Evolutionary conservation across 2,113 vertebrate species (phyloP), one percentile per base, ranked within the genome.

Genomic region (Herpailurus yagouaroundi): DNA sequence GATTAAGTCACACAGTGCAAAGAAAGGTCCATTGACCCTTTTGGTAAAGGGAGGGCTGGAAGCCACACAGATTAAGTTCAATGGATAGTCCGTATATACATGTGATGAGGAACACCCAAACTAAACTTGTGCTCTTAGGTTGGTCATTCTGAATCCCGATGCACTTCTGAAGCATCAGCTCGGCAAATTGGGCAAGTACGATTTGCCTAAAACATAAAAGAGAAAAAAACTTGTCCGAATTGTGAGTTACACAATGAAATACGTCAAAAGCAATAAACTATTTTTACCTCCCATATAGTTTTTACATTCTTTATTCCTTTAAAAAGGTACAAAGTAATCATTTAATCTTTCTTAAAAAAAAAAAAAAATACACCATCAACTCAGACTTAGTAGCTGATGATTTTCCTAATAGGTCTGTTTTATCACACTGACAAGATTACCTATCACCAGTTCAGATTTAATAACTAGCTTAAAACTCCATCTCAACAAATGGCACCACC

Each of bases 141-240:
- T 97, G 97, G 98, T 99, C 99, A 99, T 99, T 99, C 99, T 64
- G 99, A 99, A 99, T 99, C 99, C 98, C 99, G 99, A 98, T 99
- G 99, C 95, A 99, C 99, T 99, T 99, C 99, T 0, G 99, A 99
- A 97, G 99, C 99, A 97, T 99, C 99, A 91, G 99, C 99, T 99
- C 99, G 99, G 98, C 99, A 99, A 98, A 99, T 99, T 1, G 99
- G 99, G 98, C 99, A 99, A 94, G 99, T 99, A 96, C 99, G 99
- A 98, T 99, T 99, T 81, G 99, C 99, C 99, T 99, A 98, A 76
- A 98, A 98, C 94, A 98, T 0, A 97, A 94, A 97, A 81, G 55
- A 97, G 6, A 97, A 27, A 1, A 97, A 23, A 1, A 29, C 41
- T 83, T 95, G 89, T 89, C 36, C 68, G 50, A 88, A 94, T 12